Conservation (phyloP, 92 coral and sea anemone species). For the Palythoa caribaeorum region DNA sequence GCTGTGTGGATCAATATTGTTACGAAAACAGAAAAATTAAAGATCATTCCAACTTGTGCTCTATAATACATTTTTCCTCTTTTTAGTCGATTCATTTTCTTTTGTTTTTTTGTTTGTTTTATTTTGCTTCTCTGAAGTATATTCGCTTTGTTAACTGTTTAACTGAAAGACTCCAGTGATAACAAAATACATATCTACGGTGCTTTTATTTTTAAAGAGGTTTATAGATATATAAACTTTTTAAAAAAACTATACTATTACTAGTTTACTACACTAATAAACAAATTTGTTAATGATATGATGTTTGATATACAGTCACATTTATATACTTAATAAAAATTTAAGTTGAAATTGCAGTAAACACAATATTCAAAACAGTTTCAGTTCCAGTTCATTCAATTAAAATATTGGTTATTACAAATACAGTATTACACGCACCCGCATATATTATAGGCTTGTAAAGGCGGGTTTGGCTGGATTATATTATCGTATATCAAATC, state of each 20-base stretch:
- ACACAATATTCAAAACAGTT: neutral
- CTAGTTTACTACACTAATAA: neutral
- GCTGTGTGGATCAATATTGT: neutral
- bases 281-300: neutral
- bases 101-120: too few relatives aligned
- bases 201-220: neutral
- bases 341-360: neutral
- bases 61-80: neutral
- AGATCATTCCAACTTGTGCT: neutral
- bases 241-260: too few relatives aligned
- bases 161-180: neutral
- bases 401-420: too few relatives aligned
- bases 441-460: too few relatives aligned
- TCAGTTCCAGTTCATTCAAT: neutral
- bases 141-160: neutral
- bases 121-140: too few relatives aligned
- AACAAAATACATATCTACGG: neutral
- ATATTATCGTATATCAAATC: too few relatives aligned
- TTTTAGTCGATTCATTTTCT: too few relatives aligned
- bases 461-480: too few relatives aligned
- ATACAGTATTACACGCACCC: too few relatives aligned
- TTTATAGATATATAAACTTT: neutral
- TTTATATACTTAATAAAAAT: constrained; percentile 6
- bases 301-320: neutral
- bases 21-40: neutral